Percentiles rank a stretch among this genome's conserved stretches.
phyloP scores from a whole-genome alignment of 2,888 invertebrate genomes.

The Drosophila atripex region DNA sequence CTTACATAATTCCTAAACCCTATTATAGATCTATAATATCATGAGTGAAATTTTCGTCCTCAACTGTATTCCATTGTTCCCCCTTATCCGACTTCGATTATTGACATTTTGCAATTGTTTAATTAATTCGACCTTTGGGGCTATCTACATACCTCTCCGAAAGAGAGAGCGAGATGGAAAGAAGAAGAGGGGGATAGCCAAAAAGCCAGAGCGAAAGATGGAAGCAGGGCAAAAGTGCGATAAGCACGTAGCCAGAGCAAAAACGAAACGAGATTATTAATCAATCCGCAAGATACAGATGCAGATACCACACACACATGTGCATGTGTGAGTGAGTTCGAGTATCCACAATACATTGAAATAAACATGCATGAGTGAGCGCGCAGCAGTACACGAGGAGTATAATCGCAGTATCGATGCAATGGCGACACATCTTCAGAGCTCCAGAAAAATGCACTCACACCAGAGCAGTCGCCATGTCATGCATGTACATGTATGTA shows the following conservation, averaged over 20 bases:
- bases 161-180: not conserved
- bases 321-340: slow-evolving; percentile 28
- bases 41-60: not conserved
- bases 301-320: slow-evolving; percentile 31
- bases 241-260: slow-evolving; percentile 72
- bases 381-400: slow-evolving; percentile 24
- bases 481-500: not conserved
- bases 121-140: slow-evolving; percentile 69
- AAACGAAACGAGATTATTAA: slow-evolving; percentile 75
- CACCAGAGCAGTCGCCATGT: slow-evolving; percentile 2
- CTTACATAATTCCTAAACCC: no score
- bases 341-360: slow-evolving; percentile 28
- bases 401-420: slow-evolving; percentile 35
- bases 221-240: slow-evolving; percentile 71
- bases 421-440: slow-evolving; percentile 45
- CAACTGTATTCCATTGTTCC: not conserved
- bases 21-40: no score
- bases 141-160: slow-evolving; percentile 22
- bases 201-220: slow-evolving; percentile 46
- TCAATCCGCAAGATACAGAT: slow-evolving; percentile 76
- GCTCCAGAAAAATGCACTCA: slow-evolving; percentile 41
- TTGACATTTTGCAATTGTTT: slow-evolving; percentile 54
- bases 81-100: slow-evolving; percentile 12
- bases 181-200: slow-evolving; percentile 13
- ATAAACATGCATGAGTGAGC: slow-evolving; percentile 30